Conservation (phyloP, 2,113 vertebrate species). For the Rostratula benghalensis region DNA sequence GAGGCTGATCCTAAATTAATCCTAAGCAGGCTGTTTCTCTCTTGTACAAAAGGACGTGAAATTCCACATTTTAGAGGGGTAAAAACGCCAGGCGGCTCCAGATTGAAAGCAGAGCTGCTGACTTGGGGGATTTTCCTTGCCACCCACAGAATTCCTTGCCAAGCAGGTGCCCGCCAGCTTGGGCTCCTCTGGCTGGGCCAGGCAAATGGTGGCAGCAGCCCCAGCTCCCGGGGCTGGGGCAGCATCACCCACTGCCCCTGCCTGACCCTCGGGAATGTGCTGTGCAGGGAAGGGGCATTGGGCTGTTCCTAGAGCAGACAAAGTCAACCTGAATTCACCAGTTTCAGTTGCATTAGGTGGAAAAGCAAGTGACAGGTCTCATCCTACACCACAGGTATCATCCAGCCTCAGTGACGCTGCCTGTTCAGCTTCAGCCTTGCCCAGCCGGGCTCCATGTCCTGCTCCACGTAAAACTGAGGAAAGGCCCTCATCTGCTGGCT, state of each 20-base stretch:
- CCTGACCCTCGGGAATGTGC: rapidly evolving
- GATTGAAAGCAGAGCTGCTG: neutral
- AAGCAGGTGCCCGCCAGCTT: rapidly evolving
- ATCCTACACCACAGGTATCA: neutral
- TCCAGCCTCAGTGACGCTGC: neutral
- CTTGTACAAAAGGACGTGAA: neutral
- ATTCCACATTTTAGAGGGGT: neutral
- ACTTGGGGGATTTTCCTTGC: neutral
- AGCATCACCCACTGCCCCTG: rapidly evolving
- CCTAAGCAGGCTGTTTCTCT: neutral
- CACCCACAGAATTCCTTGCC: neutral
- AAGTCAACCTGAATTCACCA: neutral
- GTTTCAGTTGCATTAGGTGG: neutral
- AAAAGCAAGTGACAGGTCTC: neutral
- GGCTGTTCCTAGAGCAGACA: neutral
- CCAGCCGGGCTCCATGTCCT: rapidly evolving
- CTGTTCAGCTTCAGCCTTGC: neutral
- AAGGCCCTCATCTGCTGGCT: rapidly evolving
- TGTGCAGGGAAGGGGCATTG: rapidly evolving
- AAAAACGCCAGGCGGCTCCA: neutral
- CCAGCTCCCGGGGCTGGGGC: rapidly evolving
- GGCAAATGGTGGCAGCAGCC: rapidly evolving
- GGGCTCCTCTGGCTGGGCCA: neutral
- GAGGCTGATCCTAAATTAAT: slow-evolving; percentile 15
- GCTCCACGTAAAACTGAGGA: neutral